Conservation (phyloP, 2,797 vertebrate species). For the Chrysocyon brachyurus region DNA sequence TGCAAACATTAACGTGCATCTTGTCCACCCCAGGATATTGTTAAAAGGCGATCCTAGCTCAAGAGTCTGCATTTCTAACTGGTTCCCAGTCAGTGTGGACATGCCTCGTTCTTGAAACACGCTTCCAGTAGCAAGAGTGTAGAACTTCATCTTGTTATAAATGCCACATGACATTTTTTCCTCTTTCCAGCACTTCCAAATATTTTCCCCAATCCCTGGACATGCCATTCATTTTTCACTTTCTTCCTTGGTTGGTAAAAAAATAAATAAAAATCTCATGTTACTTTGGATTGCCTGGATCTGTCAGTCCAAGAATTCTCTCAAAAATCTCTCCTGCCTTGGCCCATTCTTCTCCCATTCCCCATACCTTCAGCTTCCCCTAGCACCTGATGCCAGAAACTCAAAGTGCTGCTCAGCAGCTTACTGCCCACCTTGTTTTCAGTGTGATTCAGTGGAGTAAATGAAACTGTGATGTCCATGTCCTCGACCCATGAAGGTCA, state of each 20-base stretch:
- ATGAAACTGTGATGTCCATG: neutral
- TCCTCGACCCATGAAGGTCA: neutral
- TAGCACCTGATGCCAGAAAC: neutral
- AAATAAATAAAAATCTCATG: neutral
- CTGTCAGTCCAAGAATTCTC: neutral
- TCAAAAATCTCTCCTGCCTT: neutral
- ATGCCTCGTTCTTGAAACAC: neutral
- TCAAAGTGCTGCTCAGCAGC: neutral
- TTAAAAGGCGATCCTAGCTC: neutral
- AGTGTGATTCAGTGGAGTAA: neutral
- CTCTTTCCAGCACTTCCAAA: neutral
- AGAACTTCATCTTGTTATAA: neutral
- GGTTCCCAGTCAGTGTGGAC: neutral
- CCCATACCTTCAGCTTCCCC: neutral
- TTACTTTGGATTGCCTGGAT: neutral
- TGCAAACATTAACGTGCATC: neutral
- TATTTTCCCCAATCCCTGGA: neutral
- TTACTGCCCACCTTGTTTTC: neutral
- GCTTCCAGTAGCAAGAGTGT: neutral
- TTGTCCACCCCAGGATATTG: fast-evolving
- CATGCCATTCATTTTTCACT: neutral
- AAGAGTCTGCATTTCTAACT: neutral
- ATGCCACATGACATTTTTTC: neutral
- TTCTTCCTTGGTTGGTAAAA: neutral
- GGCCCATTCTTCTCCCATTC: neutral